These are phyloP conservation scores for Salvator merianae DNA, from an alignment of 2,113 vertebrate species.

Conservation along the genomic window DNA sequence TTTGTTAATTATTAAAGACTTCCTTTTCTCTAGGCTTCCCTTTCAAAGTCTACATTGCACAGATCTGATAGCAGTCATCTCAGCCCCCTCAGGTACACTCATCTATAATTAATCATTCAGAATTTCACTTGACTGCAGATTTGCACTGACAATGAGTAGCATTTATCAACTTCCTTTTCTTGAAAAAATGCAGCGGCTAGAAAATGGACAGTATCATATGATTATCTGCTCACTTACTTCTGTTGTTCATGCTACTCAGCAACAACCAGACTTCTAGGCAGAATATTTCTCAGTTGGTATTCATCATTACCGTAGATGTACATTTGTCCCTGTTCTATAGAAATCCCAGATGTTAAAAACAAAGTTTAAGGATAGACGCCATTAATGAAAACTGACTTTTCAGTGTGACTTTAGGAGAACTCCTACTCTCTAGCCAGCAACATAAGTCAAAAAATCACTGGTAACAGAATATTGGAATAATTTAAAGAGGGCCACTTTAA, in stretches of 20 bases:
- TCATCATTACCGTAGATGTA: neutral
- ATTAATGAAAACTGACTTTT: constrained; percentile 1
- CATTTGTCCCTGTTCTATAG: too few relatives aligned
- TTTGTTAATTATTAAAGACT: constrained; percentile 49
- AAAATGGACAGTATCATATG: neutral
- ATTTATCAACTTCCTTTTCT: neutral
- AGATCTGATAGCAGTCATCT: constrained; percentile 51
- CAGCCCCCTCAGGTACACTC: constrained; percentile 44
- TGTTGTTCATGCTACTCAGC: neutral
- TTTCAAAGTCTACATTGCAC: constrained; percentile 42
- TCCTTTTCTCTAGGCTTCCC: constrained; percentile 44
- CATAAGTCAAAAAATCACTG: too few relatives aligned
- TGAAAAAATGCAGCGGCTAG: neutral
- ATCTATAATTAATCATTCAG: constrained; percentile 51
- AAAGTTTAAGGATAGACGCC: neutral
- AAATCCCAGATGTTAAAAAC: neutral
- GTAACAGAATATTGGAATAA: too few relatives aligned
- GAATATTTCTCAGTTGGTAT: neutral
- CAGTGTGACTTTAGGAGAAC: constrained; percentile 13
- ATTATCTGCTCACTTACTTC: neutral
- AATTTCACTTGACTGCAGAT: constrained; percentile 30
- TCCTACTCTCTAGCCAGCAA: neutral
- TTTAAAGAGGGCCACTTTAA: too few relatives aligned
- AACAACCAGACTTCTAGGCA: neutral
- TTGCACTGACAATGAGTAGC: constrained; percentile 25